phyloP scores from a whole-genome alignment of 2,888 invertebrate species.

The Napeogenes inachia region DNA sequence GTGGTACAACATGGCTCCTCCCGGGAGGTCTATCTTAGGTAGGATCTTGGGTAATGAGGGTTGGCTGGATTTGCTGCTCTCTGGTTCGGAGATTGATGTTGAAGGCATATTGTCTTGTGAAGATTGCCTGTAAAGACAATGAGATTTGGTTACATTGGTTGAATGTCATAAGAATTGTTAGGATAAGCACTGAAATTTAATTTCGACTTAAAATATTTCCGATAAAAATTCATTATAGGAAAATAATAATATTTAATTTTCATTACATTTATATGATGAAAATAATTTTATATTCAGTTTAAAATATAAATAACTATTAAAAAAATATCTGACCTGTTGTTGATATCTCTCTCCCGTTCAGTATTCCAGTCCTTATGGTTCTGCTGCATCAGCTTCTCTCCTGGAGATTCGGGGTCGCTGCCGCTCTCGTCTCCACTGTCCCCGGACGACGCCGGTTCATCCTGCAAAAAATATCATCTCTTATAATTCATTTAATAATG shows the following conservation, averaged over 20 bases:
- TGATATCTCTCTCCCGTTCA: conserved; percentile 48
- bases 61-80: conserved; percentile 58
- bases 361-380: conserved; percentile 52
- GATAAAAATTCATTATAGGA: too few species aligned
- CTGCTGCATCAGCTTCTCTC: conserved; percentile 56
- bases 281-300: too few species aligned
- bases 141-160: too few species aligned
- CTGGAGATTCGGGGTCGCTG: conserved; percentile 71
- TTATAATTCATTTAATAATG: too few species aligned
- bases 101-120: conserved; percentile 55
- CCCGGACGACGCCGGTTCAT: conserved; percentile 70
- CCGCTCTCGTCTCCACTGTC: conserved; percentile 75
- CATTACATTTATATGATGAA: too few species aligned
- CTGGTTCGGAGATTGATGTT: conserved; percentile 60
- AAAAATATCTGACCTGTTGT: conserved; percentile 24
- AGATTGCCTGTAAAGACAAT: conserved; percentile 44
- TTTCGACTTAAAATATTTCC: too few species aligned
- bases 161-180: background rate
- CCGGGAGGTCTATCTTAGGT: conserved; percentile 65
- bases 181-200: too few species aligned
- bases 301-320: too few species aligned
- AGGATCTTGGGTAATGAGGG: conserved; percentile 53
- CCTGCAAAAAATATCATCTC: conserved; percentile 42
- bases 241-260: too few species aligned
- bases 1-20: conserved; percentile 70